A percentile compares a stretch with the other conserved stretches of the same genome.
These are phyloP conservation scores for Sebastes trivittatus DNA, from an alignment of 2,797 vertebrate species.

Conservation along the genomic window DNA sequence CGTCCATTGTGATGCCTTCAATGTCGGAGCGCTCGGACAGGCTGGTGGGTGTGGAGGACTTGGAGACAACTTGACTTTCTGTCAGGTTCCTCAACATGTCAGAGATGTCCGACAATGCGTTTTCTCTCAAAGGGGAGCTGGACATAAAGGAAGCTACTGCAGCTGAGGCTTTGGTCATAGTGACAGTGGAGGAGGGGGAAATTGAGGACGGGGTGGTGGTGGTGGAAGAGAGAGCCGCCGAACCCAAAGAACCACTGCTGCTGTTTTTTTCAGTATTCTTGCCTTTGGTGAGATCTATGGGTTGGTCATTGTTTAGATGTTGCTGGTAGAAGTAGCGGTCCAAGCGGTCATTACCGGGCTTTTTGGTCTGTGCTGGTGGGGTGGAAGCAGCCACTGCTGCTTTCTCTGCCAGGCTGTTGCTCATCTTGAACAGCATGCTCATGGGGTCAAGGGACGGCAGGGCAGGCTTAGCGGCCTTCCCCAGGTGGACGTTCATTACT, in stretches of 20 bases:
- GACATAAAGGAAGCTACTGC: slow-evolving; percentile 98
- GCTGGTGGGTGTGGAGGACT: slow-evolving; percentile 97
- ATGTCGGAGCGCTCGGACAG: slow-evolving; percentile 96
- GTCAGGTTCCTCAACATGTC: slow-evolving; percentile 99
- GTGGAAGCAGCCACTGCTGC: slow-evolving; percentile 92
- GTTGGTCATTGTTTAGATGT: slow-evolving; percentile 88
- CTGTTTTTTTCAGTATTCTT: slow-evolving; percentile 91
- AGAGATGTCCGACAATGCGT: slow-evolving; percentile 98
- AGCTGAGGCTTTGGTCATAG: slow-evolving; percentile 95
- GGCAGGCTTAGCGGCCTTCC: slow-evolving; percentile 97
- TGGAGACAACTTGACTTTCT: slow-evolving; percentile 93
- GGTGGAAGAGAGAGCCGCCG: slow-evolving; percentile 90
- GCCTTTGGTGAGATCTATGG: slow-evolving; percentile 98
- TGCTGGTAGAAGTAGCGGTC: slow-evolving; percentile 97
- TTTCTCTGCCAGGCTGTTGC: slow-evolving; percentile 98
- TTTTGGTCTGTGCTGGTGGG: slow-evolving; percentile 93
- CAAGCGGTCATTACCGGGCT: slow-evolving; percentile 87
- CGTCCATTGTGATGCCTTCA: slow-evolving; percentile 93
- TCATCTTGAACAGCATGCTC: slow-evolving; percentile 99
- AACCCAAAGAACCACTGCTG: slow-evolving; percentile 91
- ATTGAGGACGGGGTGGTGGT: slow-evolving; percentile 93
- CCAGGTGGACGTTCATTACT: slow-evolving; percentile 98
- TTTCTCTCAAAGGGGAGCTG: slow-evolving; percentile 95
- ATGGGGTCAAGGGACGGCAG: slow-evolving; percentile 96
- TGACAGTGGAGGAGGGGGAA: slow-evolving; percentile 90